Evolutionary conservation across 2,797 vertebrate species (phyloP), one percentile per base, ranked within the genome.

Genomic region (Cheracebus regulus): DNA sequence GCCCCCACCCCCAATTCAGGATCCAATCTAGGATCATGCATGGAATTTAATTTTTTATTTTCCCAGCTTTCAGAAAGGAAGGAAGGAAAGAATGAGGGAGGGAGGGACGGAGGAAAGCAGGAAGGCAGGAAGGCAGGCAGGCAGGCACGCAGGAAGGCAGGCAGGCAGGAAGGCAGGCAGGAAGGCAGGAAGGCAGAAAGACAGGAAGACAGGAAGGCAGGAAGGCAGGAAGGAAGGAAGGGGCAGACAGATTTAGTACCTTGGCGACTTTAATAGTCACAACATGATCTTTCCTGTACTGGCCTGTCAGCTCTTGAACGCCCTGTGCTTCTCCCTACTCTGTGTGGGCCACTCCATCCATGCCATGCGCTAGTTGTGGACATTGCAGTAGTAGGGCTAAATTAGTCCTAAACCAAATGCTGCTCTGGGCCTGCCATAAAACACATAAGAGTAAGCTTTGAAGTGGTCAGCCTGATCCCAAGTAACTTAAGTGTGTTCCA

Each of bases 81-180:
- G 9, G 9, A 78, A 50, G 9, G 13, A 44, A 41, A 26, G 24
- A 41, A 41, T 4, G 22, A 26, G 9, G 15, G 17, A 76, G 4
- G 15, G 14, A 76, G 5, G 41, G 26, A 76, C 10, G 4, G 2
- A 24, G 1, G 36, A 20, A 6, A 19, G 11, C 41, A 5, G 9
- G n/a, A 0, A 17, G 8, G 73, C 0, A 46, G 7, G 41, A 0
- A 41, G 5, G 39, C 0, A 44, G 9, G 22, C 0, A 57, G 55
- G 55, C 0, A 57, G 55, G 20, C 0, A 55, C 39, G 2, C 39
- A 39, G 4, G 15, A 8, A n/a, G 30, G 30, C 39, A 39, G 4
- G 15, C 4, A n/a, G 30, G 30, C 1, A 70, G 33, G 33, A 0
- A 26, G 73, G 13, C 4, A 41, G 39, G 17, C 7, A 28, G 41